Percentiles rank a stretch among this genome's conserved stretches.
These are phyloP conservation scores for Leptogaster cylindrica DNA, from an alignment of 2,888 invertebrate genomes.

Conservation along the genomic window DNA sequence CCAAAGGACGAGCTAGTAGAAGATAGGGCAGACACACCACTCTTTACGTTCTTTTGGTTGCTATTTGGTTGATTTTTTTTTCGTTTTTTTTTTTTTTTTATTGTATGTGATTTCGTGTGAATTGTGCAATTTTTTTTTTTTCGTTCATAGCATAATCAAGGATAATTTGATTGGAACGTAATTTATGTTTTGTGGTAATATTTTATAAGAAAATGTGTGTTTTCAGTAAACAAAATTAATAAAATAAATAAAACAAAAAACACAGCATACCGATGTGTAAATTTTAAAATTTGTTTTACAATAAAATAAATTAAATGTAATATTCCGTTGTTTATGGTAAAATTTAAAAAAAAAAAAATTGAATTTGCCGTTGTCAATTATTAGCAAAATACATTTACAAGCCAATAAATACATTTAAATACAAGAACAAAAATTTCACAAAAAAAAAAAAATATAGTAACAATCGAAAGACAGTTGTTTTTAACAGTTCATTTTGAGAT, in stretches of 20 bases:
- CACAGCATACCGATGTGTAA: too few species aligned
- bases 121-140: conserved; percentile 45
- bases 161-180: conserved; percentile 34
- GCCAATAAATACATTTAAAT: conserved; percentile 18
- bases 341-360: background rate
- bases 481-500: conserved; percentile 40
- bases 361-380: background rate
- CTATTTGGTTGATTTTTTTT: conserved; percentile 62
- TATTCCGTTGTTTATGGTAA: too few species aligned
- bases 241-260: conserved; percentile 10
- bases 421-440: background rate
- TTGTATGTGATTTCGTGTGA: conserved; percentile 39
- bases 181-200: conserved; percentile 45
- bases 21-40: conserved; percentile 85
- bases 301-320: background rate
- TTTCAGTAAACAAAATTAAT: background rate
- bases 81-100: conserved; percentile 44
- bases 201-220: conserved; percentile 1
- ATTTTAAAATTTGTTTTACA: background rate
- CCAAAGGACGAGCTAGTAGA: conserved; percentile 89
- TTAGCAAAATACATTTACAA: conserved; percentile 35
- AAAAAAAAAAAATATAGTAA: conserved; percentile 37
- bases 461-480: conserved; percentile 42
- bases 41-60: conserved; percentile 88
- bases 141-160: conserved; percentile 37